Conservation (phyloP, 2,888 invertebrate species). For the Dicyrtomina minuta region DNA sequence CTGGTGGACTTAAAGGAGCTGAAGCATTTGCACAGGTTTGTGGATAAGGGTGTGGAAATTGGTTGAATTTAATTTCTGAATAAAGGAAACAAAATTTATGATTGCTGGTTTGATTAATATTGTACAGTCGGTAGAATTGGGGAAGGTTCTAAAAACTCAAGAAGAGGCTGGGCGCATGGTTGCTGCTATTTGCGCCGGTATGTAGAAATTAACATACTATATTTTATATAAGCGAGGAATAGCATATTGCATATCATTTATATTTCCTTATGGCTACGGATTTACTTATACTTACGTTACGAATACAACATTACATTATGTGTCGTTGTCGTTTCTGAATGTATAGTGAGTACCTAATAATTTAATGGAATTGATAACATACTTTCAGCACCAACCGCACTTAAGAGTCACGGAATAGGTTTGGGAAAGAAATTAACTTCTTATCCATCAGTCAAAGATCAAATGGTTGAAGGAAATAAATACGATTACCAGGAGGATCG, state of each 20-base stretch:
- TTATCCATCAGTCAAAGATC: constrained; percentile 80
- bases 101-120: not conserved
- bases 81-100: not conserved
- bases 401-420: constrained; percentile 79
- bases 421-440: constrained; percentile 81
- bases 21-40: constrained; percentile 69
- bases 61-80: not conserved
- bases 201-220: constrained; percentile 3
- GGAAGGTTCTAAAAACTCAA: constrained; percentile 75
- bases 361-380: no score
- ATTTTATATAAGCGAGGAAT: no score
- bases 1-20: constrained; percentile 86
- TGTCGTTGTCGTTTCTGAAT: no score
- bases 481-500: constrained; percentile 68
- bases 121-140: constrained; percentile 68
- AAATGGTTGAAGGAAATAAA: constrained; percentile 65
- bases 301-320: no score
- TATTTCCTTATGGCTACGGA: not conserved
- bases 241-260: not conserved
- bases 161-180: constrained; percentile 72
- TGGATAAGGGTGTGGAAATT: not conserved
- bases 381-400: constrained; percentile 75
- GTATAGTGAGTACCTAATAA: no score
- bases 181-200: constrained; percentile 94
- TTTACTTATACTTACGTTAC: no score